Percentiles rank a stretch among this genome's conserved stretches.
These are phyloP conservation scores for Tuta absoluta DNA, from an alignment of 2,888 invertebrate genomes.

Conservation along the genomic window DNA sequence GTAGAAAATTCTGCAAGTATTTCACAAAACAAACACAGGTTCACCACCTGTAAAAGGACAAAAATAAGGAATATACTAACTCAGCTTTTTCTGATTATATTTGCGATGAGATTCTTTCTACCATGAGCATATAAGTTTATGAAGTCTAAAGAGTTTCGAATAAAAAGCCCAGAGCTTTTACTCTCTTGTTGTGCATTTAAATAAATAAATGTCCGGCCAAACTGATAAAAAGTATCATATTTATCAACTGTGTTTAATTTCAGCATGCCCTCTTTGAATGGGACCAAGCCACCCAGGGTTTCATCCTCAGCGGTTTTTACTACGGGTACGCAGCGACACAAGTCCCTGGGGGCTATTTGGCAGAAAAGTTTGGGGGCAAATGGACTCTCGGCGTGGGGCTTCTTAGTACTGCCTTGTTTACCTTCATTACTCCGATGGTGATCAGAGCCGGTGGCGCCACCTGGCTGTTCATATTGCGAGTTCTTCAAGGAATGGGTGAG, in stretches of 20 bases:
- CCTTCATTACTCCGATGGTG: constrained; percentile 88
- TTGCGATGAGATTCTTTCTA: too few species aligned
- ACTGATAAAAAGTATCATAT: too few species aligned
- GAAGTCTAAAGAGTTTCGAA: too few species aligned
- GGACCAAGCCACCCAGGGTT: constrained; percentile 86
- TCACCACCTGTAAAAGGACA: too few species aligned
- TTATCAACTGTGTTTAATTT: constrained; percentile 36
- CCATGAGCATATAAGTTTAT: too few species aligned
- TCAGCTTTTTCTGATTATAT: too few species aligned
- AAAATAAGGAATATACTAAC: too few species aligned
- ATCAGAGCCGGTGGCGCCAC: constrained; percentile 79
- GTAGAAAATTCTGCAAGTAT: too few species aligned
- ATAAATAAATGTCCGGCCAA: too few species aligned
- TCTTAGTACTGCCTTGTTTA: constrained; percentile 89
- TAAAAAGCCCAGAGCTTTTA: too few species aligned
- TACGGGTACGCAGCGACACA: constrained; percentile 93
- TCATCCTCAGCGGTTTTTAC: constrained; percentile 90
- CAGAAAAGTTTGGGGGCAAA: constrained; percentile 92
- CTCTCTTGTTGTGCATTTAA: too few species aligned
- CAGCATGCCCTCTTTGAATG: constrained; percentile 82
- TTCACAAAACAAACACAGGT: too few species aligned
- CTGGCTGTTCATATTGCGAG: constrained; percentile 80
- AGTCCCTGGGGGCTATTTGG: constrained; percentile 90
- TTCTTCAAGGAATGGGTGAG: constrained; percentile 90
- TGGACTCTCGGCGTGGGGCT: constrained; percentile 91